Evolutionary conservation across 2,888 invertebrate species (phyloP), one percentile per base, ranked within the genome.

Genomic region (Drosophila recens): DNA sequence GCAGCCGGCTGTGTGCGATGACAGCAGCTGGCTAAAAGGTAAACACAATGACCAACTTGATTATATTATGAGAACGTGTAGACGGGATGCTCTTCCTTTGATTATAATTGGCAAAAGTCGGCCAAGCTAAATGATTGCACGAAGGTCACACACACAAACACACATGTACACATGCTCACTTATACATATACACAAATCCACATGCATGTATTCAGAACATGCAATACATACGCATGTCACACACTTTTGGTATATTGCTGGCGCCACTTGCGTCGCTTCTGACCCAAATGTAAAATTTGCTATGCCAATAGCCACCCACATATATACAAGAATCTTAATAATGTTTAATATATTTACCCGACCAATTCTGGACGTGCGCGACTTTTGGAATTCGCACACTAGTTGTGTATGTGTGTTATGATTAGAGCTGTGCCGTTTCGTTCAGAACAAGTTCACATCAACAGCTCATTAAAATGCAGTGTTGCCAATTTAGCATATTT

Each of bases 31-130:
- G 43, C 13, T 30, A 48, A 30, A 27, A 49, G 66, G 59, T 66
- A 61, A 66, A 66, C 46, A 66, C 53, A 46, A 15, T 34, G 23
- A 11, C 17, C 27, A 57, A 45, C 33, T 51, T 59, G 40, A 64
- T 64, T 57, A 30, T 34, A 45, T 33, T 53, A 27, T 48, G 20
- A 38, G 38, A 30, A 27, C 8, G 58, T 48, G 46, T 30, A 58
- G 62, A 34, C 30, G 75, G 75, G 79, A 75, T 79, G 75, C 75
- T 79, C 57, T 45, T 36, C 62, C 67, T 59, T 45, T 51, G 65
- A 61, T 67, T 72, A 65, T 73, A 82, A 83, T 82, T 86, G 87
- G 77, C 78, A 88, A 67, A 78, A 80, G 63, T 80, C 76, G 76
- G 76, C 72, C 76, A 76, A 79, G 65, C 62, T 66, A 77, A 61